Conservation (phyloP, 2,888 invertebrate species). For the Ochropacha duplaris region DNA sequence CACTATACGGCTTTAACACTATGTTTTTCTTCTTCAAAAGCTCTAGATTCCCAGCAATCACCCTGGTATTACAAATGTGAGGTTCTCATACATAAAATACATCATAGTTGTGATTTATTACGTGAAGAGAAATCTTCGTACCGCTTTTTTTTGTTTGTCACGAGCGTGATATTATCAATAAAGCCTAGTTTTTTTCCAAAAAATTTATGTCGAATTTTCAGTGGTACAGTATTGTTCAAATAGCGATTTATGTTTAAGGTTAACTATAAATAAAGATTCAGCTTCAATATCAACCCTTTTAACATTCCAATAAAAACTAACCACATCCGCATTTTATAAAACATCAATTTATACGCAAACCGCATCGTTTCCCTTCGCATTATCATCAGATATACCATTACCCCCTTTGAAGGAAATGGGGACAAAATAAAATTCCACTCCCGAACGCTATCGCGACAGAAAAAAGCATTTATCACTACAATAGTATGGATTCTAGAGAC, state of each 20-base stretch:
- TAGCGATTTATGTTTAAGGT: not conserved
- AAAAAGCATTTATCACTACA: conserved; percentile 37
- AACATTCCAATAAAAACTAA: not conserved
- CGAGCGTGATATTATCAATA: no score
- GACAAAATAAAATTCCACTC: conserved; percentile 21
- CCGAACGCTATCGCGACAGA: conserved; percentile 16
- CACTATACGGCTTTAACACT: no score
- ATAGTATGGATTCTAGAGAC: conserved; percentile 28
- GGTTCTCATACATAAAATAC: no score
- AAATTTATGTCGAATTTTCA: no score
- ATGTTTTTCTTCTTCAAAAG: no score
- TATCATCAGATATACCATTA: conserved; percentile 1
- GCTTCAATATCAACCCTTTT: not conserved
- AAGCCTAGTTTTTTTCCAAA: no score
- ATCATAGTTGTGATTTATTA: no score
- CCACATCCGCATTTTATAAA: conserved; percentile 23
- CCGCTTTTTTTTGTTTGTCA: no score
- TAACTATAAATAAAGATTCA: not conserved
- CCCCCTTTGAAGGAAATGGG: conserved; percentile 11
- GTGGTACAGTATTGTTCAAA: no score
- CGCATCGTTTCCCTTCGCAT: conserved; percentile 13
- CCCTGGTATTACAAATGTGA: no score
- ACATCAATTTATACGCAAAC: conserved; percentile 27
- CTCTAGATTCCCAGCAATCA: no score
- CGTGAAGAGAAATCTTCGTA: no score